Percentiles rank a stretch among this genome's conserved stretches.
Evolutionary conservation across 2,797 vertebrate genomes (phyloP).

Genomic region (Neopelma chrysocephalum): DNA sequence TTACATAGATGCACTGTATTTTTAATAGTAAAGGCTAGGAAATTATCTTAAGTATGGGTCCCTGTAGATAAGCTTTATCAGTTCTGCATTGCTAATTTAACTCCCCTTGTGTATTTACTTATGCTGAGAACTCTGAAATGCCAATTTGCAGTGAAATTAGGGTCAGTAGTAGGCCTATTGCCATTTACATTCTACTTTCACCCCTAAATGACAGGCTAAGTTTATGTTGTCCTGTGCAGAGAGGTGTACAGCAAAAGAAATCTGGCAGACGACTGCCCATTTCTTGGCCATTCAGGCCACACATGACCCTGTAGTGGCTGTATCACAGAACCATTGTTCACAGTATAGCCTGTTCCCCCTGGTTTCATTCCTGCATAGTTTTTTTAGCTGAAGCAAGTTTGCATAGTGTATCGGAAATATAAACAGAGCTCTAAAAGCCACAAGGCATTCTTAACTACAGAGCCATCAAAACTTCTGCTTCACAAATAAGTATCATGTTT

Average conservation of each 20-base stretch:
- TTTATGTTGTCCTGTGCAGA: not conserved
- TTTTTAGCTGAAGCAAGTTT: slow-evolving; percentile 41
- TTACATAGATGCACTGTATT: not conserved
- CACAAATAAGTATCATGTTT: slow-evolving; percentile 43
- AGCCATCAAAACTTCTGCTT: slow-evolving; percentile 26
- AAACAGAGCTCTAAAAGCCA: slow-evolving; percentile 42
- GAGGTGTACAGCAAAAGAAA: not conserved
- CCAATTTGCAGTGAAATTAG: not conserved
- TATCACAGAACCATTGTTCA: not conserved
- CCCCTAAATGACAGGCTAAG: not conserved
- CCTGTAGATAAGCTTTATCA: not conserved
- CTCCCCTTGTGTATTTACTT: not conserved
- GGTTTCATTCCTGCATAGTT: not conserved
- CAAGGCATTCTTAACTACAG: slow-evolving; percentile 2
- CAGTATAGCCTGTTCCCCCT: not conserved
- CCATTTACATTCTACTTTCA: not conserved
- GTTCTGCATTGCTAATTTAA: not conserved
- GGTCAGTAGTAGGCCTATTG: not conserved
- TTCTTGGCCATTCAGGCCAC: not conserved
- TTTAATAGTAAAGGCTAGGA: not conserved
- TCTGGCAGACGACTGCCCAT: not conserved
- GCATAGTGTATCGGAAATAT: slow-evolving; percentile 44
- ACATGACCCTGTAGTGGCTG: not conserved
- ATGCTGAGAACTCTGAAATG: not conserved
- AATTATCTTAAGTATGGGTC: not conserved